Conservation (phyloP, 2,888 invertebrate genomes). For the Morpho achilles region DNA sequence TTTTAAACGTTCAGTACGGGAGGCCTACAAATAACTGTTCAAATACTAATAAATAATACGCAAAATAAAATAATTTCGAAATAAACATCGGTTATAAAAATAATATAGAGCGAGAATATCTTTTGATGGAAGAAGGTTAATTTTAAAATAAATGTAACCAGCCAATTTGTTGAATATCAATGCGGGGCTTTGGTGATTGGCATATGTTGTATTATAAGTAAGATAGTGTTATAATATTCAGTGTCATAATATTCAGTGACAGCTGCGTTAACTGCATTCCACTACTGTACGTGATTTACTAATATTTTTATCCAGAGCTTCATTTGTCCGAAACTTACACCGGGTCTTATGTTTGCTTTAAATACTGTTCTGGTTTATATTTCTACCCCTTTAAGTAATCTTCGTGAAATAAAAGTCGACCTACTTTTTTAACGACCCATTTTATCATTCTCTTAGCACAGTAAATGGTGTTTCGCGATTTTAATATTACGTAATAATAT, state of each 20-base stretch:
- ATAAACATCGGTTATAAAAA: constrained; percentile 29
- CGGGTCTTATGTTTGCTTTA: constrained; percentile 19
- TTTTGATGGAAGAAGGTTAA: constrained; percentile 17
- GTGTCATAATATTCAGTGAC: constrained; percentile 53
- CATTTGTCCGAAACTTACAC: constrained; percentile 66
- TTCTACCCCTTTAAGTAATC: constrained; percentile 47
- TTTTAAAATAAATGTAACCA: constrained; percentile 32
- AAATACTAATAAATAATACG: constrained; percentile 21
- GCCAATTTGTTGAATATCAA: constrained; percentile 40
- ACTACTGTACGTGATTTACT: constrained; percentile 58
- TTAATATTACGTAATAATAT: constrained; percentile 30
- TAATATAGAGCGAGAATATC: constrained; percentile 23
- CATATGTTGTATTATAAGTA: constrained; percentile 35
- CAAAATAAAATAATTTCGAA: constrained; percentile 30
- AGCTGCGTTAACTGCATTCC: constrained; percentile 64
- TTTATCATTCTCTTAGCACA: constrained; percentile 47
- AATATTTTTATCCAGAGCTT: constrained; percentile 54
- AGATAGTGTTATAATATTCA: constrained; percentile 43
- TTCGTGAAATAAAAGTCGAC: constrained; percentile 55
- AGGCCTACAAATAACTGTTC: constrained; percentile 19
- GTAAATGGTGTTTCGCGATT: constrained; percentile 41
- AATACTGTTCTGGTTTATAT: constrained; percentile 29
- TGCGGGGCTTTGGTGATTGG: constrained; percentile 49
- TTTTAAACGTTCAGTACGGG: constrained; percentile 15
- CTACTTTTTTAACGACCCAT: constrained; percentile 61